Percentiles rank a stretch among this genome's conserved stretches.
phyloP scores from a whole-genome alignment of 1,140 invertebrate species.

The Drosophila lowei region DNA sequence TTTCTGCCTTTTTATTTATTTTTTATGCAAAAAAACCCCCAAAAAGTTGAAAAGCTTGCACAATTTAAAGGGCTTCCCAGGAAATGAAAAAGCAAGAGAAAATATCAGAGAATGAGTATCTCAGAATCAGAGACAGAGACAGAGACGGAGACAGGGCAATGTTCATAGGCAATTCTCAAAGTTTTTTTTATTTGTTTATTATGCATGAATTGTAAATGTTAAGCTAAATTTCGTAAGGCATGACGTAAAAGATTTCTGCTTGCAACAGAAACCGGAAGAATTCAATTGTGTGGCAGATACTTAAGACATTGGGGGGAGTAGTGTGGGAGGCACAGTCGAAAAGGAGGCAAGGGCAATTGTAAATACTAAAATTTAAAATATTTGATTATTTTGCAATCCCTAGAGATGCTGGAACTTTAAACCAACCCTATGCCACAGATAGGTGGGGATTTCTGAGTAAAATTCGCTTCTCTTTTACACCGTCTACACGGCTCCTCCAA shows the following conservation, averaged over 20 bases:
- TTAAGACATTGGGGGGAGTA: conserved; percentile 8
- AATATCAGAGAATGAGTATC: background rate
- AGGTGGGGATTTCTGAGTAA: no score
- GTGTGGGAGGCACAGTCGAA: background rate
- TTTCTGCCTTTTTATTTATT: conserved; percentile 64
- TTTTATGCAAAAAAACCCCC: conserved; percentile 63
- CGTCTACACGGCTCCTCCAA: no score
- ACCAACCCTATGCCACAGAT: no score
- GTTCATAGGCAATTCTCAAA: conserved; percentile 53
- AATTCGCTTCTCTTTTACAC: no score
- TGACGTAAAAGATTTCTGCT: conserved; percentile 59
- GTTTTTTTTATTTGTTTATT: conserved; percentile 75
- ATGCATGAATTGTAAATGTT: conserved; percentile 77
- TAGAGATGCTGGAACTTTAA: background rate
- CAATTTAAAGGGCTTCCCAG: conserved; percentile 50
- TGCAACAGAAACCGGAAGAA: conserved; percentile 72
- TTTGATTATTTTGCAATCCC: conserved; percentile 21
- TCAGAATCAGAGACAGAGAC: conserved; percentile 22
- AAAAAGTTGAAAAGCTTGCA: conserved; percentile 59
- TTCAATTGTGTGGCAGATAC: conserved; percentile 76
- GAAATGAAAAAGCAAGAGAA: conserved; percentile 16
- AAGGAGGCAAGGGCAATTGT: conserved; percentile 45
- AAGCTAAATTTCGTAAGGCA: conserved; percentile 36
- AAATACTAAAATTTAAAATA: conserved; percentile 53
- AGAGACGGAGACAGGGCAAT: conserved; percentile 26